Evolutionary conservation across 2,888 invertebrate genomes (phyloP).

Genomic region (Caenorhabditis macrosperma): DNA sequence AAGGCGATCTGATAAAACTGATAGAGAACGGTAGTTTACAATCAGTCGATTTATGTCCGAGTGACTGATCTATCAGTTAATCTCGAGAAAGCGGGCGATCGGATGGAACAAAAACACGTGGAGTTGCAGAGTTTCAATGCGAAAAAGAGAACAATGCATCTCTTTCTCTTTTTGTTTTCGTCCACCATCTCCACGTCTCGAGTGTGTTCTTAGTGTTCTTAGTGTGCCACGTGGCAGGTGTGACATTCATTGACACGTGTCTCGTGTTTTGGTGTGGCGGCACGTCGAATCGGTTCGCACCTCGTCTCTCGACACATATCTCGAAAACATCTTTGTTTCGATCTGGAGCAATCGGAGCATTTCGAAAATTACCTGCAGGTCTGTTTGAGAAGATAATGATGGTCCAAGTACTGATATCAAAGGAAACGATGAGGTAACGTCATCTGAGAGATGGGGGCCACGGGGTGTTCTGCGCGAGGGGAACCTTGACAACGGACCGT

Average conservation of each 20-base stretch:
- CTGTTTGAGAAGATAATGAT: no score
- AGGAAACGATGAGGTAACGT: background rate
- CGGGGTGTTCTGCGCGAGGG: no score
- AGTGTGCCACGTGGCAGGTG: background rate
- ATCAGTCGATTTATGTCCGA: conserved; percentile 1
- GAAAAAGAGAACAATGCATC: no score
- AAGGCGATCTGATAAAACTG: conserved; percentile 6
- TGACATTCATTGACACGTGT: background rate
- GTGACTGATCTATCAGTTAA: background rate
- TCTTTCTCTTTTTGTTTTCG: background rate
- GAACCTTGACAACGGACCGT: background rate
- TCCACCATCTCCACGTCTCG: background rate
- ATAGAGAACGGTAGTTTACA: conserved; percentile 10
- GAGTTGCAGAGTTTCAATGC: no score
- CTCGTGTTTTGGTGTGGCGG: background rate
- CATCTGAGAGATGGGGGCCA: no score
- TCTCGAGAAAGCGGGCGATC: background rate
- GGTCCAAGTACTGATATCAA: background rate
- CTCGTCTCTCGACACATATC: no score
- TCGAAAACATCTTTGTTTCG: background rate
- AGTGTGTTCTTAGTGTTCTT: background rate
- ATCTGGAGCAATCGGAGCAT: background rate
- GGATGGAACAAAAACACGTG: background rate
- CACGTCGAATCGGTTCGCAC: background rate
- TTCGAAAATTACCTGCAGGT: no score